phyloP scores from a whole-genome alignment of 2,888 invertebrate genomes.

The Archips xylosteana region DNA sequence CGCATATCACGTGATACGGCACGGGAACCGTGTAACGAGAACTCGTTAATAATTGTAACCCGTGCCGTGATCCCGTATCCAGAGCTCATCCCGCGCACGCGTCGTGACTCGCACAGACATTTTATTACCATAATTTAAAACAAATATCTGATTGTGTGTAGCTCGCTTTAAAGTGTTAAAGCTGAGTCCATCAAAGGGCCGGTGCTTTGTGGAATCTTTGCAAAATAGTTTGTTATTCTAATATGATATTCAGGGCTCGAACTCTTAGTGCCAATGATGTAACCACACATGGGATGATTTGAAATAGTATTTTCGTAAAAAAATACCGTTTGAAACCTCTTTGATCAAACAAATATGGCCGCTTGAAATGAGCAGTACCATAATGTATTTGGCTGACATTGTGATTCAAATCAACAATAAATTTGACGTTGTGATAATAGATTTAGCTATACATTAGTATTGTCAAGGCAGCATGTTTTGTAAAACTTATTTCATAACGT shows the following conservation, averaged over 20 bases:
- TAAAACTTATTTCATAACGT: too few relatives aligned
- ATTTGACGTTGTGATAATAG: too few relatives aligned
- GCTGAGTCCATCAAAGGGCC: slow-evolving; percentile 59
- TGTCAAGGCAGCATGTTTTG: too few relatives aligned
- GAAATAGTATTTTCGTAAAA: too few relatives aligned
- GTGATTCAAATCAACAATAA: too few relatives aligned
- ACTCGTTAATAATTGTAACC: slow-evolving; percentile 40
- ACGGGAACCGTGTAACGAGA: slow-evolving; percentile 32
- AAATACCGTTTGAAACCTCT: too few relatives aligned
- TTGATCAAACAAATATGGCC: too few relatives aligned
- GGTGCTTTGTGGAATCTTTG: slow-evolving; percentile 1
- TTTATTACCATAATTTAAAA: slow-evolving; percentile 87
- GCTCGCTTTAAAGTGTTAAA: slow-evolving; percentile 85
- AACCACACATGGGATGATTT: too few relatives aligned
- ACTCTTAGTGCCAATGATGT: too few relatives aligned
- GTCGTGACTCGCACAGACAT: slow-evolving; percentile 85
- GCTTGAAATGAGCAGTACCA: too few relatives aligned
- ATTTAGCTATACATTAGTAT: too few relatives aligned
- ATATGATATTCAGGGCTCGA: not conserved
- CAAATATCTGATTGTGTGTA: slow-evolving; percentile 87
- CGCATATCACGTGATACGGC: slow-evolving; percentile 8
- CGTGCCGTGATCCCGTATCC: slow-evolving; percentile 27
- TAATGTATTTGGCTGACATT: too few relatives aligned
- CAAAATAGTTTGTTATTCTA: slow-evolving; percentile 6
- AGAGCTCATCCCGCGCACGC: slow-evolving; percentile 69